Conservation (phyloP, 2,888 invertebrate species). For the Folsomia manolachei region DNA sequence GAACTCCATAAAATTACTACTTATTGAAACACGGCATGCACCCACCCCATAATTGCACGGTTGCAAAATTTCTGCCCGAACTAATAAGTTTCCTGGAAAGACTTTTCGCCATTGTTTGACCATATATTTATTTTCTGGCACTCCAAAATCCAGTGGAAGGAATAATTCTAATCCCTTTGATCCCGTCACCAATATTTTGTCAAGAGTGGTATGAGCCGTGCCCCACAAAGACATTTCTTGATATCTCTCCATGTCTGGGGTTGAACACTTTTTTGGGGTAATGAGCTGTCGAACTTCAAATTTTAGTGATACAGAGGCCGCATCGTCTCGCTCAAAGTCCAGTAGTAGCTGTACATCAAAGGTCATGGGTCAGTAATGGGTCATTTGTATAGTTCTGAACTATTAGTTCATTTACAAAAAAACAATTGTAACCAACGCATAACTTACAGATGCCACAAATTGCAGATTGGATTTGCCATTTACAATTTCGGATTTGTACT, state of each 20-base stretch:
- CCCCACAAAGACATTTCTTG: constrained; percentile 13
- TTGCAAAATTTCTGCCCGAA: constrained; percentile 23
- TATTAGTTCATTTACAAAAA: neutral
- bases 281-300: constrained; percentile 11
- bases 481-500: constrained; percentile 37
- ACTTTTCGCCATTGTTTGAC: constrained; percentile 2
- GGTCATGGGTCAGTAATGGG: neutral
- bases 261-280: constrained; percentile 2
- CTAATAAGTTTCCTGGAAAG: constrained; percentile 20
- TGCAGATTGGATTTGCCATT: constrained; percentile 35
- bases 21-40: neutral
- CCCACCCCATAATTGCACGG: constrained; percentile 15
- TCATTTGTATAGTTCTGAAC: neutral
- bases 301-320: constrained; percentile 9
- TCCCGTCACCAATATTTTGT: neutral
- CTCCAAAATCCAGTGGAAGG: constrained; percentile 9
- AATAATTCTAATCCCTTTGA: constrained; percentile 6
- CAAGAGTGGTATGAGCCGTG: constrained; percentile 1
- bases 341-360: neutral
- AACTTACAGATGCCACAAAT: constrained; percentile 13
- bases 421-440: too few relatives aligned
- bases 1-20: neutral
- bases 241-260: neutral
- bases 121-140: neutral
- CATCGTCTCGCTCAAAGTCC: constrained; percentile 4